phyloP scores from a whole-genome alignment of 2,888 invertebrate species.

The Pheosia tremula region DNA sequence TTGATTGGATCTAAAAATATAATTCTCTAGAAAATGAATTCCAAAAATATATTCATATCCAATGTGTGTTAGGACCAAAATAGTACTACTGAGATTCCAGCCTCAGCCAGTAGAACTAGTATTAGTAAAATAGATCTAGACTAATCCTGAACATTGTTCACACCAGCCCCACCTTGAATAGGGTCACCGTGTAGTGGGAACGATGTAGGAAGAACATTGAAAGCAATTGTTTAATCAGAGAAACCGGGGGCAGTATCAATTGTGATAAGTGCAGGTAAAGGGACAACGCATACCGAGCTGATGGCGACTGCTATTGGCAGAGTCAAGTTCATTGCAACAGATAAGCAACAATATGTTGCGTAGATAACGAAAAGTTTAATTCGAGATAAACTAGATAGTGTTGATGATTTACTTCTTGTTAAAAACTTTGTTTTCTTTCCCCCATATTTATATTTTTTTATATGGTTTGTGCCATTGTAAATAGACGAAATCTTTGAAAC shows the following conservation, averaged over 20 bases:
- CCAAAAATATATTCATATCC: too few species aligned
- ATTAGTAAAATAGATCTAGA: conserved; percentile 4
- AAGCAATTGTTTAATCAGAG: conserved; percentile 48
- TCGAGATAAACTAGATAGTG: too few species aligned
- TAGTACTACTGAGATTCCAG: background rate
- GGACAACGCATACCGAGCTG: conserved; percentile 19
- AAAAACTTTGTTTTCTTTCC: too few species aligned
- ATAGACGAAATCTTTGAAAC: too few species aligned
- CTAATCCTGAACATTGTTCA: conserved; percentile 7
- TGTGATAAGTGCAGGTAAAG: conserved; percentile 32
- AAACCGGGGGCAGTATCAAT: conserved; percentile 17
- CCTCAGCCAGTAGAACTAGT: background rate
- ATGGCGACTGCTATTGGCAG: conserved; percentile 24
- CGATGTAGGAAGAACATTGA: conserved; percentile 46
- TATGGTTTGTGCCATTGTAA: too few species aligned
- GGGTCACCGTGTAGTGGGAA: conserved; percentile 39
- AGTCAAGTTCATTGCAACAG: conserved; percentile 27
- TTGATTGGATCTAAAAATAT: background rate
- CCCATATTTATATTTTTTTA: too few species aligned
- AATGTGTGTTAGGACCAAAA: too few species aligned
- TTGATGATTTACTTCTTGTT: too few species aligned
- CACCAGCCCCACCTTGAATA: conserved; percentile 1
- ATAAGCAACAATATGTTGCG: conserved; percentile 4
- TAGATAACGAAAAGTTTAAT: background rate
- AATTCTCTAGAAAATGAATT: background rate